Base-by-base conservation (phyloP, 2,888 invertebrate species). In the Cantharis rustica region DNA sequence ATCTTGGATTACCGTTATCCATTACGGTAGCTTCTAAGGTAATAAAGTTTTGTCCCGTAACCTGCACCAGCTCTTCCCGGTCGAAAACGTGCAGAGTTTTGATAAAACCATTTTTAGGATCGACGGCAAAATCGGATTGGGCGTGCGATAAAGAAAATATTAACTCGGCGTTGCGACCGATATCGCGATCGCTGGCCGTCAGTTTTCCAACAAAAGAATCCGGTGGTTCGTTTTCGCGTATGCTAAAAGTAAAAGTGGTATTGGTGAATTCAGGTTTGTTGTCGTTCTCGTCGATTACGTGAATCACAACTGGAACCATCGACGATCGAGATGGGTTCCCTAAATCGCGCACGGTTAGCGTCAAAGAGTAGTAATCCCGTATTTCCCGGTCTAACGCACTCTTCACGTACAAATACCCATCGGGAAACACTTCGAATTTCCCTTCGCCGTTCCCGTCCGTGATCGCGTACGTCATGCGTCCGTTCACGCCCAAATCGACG, bases 241-340 rank as follows among this genome's bases (percentile, higher is more conserved):
- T 93, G 86, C 93, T 95, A 86, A 98, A 97, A 76, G 94, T 94
- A 88, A 98, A 99, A 15, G 96, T 96, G 27, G 93, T 92, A 83
- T 98, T 96, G 2, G 94, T 93, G 88, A 99, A 99, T 86, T 94
- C 93, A 0, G 99, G 99, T 27, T 94, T 93, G 87, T 98, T 97
- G 88, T 99, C 98, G 88, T 99, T 99, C 89, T 98, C 97, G 89
- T 98, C 99, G 79, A 97, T 93, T 17, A 98, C 93, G 85, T 97
- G 96, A 79, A 98, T 94, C 16, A 97, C 95, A 1, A 98, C 95
- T 9, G 97, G 96, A 2, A 97, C 97, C 69, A 94, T 92, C 0
- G 98, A 96, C 71, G 93, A 95, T 85, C 94, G 92, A 63, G 92
- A 90, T 61, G 94, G 97, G 80, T 88, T 89, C 0, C 96, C 98